phyloP scores from a whole-genome alignment of 2,888 invertebrate genomes.

The Epinotia nisella region DNA sequence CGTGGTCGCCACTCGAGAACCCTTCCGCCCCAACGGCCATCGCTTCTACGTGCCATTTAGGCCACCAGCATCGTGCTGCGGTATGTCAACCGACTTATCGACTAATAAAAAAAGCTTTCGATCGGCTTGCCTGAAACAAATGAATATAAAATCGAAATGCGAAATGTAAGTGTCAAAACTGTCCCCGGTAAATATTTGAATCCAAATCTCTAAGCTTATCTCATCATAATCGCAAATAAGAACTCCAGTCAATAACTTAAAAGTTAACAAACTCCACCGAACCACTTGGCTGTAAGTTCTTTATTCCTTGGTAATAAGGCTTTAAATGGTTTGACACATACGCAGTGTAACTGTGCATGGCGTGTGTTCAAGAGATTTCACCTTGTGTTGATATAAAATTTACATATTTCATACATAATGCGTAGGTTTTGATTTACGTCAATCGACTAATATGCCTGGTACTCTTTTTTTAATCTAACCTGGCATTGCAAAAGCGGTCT shows the following conservation, averaged over 20 bases:
- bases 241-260: slow-evolving; percentile 23
- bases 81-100: too few relatives aligned
- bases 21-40: too few relatives aligned
- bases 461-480: neutral
- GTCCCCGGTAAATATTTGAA: neutral
- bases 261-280: neutral
- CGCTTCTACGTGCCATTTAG: too few relatives aligned
- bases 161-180: neutral
- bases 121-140: too few relatives aligned
- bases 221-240: slow-evolving; percentile 25
- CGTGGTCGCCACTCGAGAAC: too few relatives aligned
- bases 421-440: slow-evolving; percentile 33
- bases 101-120: too few relatives aligned
- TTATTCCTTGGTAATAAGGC: neutral
- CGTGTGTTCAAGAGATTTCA: slow-evolving; percentile 35
- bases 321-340: neutral
- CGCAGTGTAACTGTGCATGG: neutral
- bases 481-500: neutral
- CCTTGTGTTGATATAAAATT: slow-evolving; percentile 38
- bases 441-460: neutral
- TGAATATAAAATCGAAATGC: neutral
- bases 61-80: too few relatives aligned
- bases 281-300: neutral
- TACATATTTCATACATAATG: slow-evolving; percentile 34
- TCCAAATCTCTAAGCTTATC: neutral